These are phyloP conservation scores for Athalia cordata DNA, from an alignment of 2,888 invertebrate species.

Conservation along the genomic window DNA sequence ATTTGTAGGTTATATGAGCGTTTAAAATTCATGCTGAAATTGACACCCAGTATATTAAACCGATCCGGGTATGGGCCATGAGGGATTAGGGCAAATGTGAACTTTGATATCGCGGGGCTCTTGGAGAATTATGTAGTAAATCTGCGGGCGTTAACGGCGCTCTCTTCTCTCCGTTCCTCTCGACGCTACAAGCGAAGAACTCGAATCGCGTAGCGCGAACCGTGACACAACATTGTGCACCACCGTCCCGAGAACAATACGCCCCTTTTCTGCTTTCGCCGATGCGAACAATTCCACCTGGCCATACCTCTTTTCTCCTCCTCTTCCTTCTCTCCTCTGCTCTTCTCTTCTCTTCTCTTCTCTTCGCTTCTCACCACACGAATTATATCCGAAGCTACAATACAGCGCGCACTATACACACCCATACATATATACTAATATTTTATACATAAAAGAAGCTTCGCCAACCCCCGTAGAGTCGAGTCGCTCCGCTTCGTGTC, in stretches of 20 bases:
- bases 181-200: too few species aligned
- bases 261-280: not conserved
- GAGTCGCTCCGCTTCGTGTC: not conserved
- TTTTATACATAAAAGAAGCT: not conserved
- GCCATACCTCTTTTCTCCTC: not conserved
- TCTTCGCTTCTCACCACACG: not conserved
- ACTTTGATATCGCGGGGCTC: too few species aligned
- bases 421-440: too few species aligned
- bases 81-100: too few species aligned
- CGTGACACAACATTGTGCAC: not conserved
- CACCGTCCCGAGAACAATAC: not conserved
- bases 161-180: too few species aligned
- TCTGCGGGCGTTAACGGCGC: too few species aligned
- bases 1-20: too few species aligned
- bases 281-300: conserved; percentile 6
- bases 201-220: not conserved
- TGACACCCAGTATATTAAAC: too few species aligned
- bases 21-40: too few species aligned
- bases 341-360: not conserved
- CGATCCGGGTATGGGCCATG: too few species aligned
- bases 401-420: not conserved
- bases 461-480: not conserved
- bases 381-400: not conserved
- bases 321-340: not conserved
- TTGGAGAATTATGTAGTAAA: too few species aligned